Evolutionary conservation across 2,888 invertebrate species (phyloP).

Genomic region (Xanthorhoe spadicearia): DNA sequence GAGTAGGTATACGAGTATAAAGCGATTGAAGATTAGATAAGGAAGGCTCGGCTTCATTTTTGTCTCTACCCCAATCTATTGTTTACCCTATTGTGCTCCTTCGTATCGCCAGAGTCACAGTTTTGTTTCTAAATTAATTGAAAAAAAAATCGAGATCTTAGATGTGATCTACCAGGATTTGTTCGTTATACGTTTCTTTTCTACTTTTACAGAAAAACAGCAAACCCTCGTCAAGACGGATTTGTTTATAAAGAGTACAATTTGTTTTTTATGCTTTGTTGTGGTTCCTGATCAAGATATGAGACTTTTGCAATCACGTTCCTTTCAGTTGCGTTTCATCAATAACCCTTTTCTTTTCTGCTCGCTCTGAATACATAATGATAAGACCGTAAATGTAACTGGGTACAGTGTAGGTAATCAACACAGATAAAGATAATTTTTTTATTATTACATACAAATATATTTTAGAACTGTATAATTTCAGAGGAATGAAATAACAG

Average conservation of each 20-base stretch:
- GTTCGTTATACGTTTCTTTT: constrained; percentile 74
- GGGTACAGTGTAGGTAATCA: background rate
- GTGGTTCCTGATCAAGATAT: constrained; percentile 76
- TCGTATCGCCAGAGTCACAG: constrained; percentile 25
- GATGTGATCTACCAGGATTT: constrained; percentile 75
- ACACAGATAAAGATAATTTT: background rate
- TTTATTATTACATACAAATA: background rate
- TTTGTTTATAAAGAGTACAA: constrained; percentile 80
- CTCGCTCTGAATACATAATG: background rate
- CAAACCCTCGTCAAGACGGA: constrained; percentile 80
- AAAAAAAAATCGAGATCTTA: constrained; percentile 64
- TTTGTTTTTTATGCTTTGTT: constrained; percentile 78
- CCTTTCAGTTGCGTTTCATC: constrained; percentile 49
- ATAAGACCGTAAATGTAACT: background rate
- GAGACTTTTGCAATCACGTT: constrained; percentile 42
- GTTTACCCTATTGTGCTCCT: constrained; percentile 32
- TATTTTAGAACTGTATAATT: too few relatives aligned
- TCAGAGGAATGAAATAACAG: constrained; percentile 16
- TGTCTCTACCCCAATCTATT: constrained; percentile 32
- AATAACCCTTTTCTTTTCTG: constrained; percentile 10
- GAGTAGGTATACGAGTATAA: constrained; percentile 24
- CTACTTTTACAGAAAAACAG: constrained; percentile 68
- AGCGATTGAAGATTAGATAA: constrained; percentile 34
- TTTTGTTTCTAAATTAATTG: constrained; percentile 60
- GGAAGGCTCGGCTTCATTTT: constrained; percentile 30